Percentiles rank a stretch among this genome's conserved stretches.
These are phyloP conservation scores for Seira musarum DNA, from an alignment of 2,888 invertebrate species.

Conservation along the genomic window DNA sequence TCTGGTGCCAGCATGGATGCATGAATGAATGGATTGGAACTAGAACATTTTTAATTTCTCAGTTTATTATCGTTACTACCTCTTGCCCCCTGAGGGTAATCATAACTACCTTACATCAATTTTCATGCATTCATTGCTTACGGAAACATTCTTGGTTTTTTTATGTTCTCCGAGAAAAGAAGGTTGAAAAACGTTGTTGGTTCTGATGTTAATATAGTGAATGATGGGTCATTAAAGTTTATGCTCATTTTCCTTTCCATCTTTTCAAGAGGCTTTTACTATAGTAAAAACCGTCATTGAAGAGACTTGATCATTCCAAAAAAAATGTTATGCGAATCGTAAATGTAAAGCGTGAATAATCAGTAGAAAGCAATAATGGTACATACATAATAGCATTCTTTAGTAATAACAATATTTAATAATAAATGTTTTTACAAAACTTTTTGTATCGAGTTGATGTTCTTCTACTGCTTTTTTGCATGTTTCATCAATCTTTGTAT, in stretches of 20 bases:
- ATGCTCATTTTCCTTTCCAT: neutral
- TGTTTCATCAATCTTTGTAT: neutral
- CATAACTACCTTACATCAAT: neutral
- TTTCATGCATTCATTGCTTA: neutral
- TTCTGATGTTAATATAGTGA: slow-evolving; percentile 1
- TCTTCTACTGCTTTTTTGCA: slow-evolving; percentile 2
- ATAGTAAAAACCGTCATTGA: too few relatives aligned
- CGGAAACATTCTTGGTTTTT: neutral
- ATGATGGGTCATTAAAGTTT: neutral
- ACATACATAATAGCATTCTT: too few relatives aligned
- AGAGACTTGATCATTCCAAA: neutral
- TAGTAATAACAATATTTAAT: too few relatives aligned
- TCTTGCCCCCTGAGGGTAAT: neutral
- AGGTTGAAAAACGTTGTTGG: neutral
- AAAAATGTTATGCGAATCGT: neutral
- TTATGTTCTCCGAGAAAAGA: too few relatives aligned
- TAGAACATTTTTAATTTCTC: too few relatives aligned
- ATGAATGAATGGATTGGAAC: too few relatives aligned
- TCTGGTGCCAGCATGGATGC: too few relatives aligned
- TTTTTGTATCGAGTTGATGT: neutral
- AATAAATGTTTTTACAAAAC: neutral
- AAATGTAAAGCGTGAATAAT: too few relatives aligned
- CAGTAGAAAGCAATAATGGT: neutral
- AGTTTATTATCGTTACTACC: too few relatives aligned
- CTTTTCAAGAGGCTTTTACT: too few relatives aligned